phyloP scores from a whole-genome alignment of 2,797 vertebrate genomes.

The Garrulus glandarius region DNA sequence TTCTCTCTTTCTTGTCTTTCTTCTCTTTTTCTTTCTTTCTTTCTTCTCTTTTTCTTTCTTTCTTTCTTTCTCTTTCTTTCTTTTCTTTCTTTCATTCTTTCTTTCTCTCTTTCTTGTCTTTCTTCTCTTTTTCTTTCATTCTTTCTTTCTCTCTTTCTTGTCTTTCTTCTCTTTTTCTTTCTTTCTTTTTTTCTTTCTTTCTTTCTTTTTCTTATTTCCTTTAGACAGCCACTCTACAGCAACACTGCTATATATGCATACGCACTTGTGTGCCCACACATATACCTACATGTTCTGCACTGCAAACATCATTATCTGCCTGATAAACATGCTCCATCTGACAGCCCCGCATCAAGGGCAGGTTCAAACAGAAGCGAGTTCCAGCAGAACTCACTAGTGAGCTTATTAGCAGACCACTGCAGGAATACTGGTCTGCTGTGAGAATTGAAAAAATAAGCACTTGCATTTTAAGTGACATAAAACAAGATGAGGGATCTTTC shows the following conservation, averaged over 20 bases:
- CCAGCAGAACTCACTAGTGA: slow-evolving; percentile 60
- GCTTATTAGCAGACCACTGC: slow-evolving; percentile 54
- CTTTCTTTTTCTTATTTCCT: not conserved
- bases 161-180: too few species aligned
- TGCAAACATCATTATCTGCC: slow-evolving; percentile 52
- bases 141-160: too few species aligned
- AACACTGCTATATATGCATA: not conserved
- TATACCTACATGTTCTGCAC: not conserved
- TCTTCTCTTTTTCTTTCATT: too few species aligned
- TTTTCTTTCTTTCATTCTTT: too few species aligned
- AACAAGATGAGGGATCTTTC: slow-evolving; percentile 4
- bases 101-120: too few species aligned
- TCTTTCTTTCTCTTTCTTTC: too few species aligned
- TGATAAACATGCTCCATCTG: slow-evolving; percentile 24
- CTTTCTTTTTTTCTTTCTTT: too few species aligned
- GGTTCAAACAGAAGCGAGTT: slow-evolving; percentile 41
- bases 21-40: not conserved
- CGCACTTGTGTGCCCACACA: not conserved
- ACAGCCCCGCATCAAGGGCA: slow-evolving; percentile 47
- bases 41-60: too few species aligned
- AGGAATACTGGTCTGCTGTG: slow-evolving; percentile 46
- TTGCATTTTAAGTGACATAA: slow-evolving; percentile 65
- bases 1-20: too few species aligned
- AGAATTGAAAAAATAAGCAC: slow-evolving; percentile 60
- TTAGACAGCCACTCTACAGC: not conserved